phyloP scores from a whole-genome alignment of 2,113 vertebrate genomes.

The Muntiacus muntjak region DNA sequence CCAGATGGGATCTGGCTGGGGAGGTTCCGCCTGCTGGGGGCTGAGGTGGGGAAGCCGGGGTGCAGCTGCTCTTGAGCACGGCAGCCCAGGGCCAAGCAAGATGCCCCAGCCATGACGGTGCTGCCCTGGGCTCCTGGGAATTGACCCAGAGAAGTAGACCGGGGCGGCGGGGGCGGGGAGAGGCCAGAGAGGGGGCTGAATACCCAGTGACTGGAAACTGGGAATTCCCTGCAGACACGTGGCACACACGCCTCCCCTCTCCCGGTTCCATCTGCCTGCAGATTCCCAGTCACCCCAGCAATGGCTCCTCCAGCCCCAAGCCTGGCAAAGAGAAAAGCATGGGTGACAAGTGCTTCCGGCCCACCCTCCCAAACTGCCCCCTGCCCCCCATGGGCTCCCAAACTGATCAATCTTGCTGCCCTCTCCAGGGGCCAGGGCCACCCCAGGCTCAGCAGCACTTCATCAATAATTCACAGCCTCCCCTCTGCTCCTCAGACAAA shows the following conservation, averaged over 20 bases:
- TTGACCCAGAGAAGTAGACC: background rate
- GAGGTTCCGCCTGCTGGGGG: constrained; percentile 14
- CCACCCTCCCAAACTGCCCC: background rate
- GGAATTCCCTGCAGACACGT: constrained; percentile 14
- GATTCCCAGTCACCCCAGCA: background rate
- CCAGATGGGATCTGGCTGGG: constrained; percentile 57
- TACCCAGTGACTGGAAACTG: background rate
- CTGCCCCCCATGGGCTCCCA: background rate
- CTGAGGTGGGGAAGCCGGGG: background rate
- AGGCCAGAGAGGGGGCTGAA: background rate
- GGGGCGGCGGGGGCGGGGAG: background rate
- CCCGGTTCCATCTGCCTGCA: constrained; percentile 9
- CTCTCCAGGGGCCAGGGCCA: background rate
- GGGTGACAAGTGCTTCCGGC: background rate
- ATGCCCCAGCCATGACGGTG: background rate
- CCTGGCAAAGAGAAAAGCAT: background rate
- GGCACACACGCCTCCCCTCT: background rate
- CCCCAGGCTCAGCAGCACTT: background rate
- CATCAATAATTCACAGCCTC: constrained; percentile 76
- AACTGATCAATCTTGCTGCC: background rate
- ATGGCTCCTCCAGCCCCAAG: constrained; percentile 39
- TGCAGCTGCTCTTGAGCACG: accelerated
- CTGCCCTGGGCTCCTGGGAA: background rate
- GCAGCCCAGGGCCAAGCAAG: too few relatives aligned
- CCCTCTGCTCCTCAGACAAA: constrained; percentile 72